Evolutionary conservation across 2,113 vertebrate genomes (phyloP).

Genomic region (Dinomys branickii): DNA sequence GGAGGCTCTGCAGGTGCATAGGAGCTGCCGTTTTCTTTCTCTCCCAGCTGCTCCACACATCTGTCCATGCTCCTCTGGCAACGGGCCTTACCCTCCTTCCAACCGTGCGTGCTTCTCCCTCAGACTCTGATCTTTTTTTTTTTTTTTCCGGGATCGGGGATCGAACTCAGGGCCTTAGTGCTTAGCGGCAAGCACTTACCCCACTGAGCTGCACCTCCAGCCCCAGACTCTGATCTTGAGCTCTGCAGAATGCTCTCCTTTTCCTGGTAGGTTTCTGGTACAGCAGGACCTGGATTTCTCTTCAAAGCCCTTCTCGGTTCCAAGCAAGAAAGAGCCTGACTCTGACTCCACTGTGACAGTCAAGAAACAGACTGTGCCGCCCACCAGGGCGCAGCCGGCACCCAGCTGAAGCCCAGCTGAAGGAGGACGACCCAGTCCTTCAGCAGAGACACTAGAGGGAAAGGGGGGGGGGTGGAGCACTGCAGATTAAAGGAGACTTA

Average conservation of each 20-base stretch:
- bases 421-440: background rate
- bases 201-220: too few species aligned
- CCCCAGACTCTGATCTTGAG: too few species aligned
- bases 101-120: constrained; percentile 58
- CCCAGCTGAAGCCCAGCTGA: too few species aligned
- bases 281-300: constrained; percentile 18
- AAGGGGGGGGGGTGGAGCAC: background rate
- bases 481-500: background rate
- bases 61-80: too few species aligned
- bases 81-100: constrained; percentile 80
- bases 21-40: constrained; percentile 84
- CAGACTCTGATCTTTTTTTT: too few species aligned
- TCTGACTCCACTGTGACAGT: background rate
- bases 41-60: background rate
- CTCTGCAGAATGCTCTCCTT: constrained; percentile 90
- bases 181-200: too few species aligned
- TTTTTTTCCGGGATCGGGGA: too few species aligned
- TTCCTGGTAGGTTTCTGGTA: constrained; percentile 93
- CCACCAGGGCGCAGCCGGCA: background rate
- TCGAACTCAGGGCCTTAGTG: too few species aligned
- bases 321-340: constrained; percentile 85
- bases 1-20: constrained; percentile 93
- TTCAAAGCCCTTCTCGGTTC: constrained; percentile 89
- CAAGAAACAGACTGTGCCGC: background rate
- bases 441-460: background rate